Base-by-base conservation (phyloP, 2,113 vertebrate species). In the Maccullochella peelii region DNA sequence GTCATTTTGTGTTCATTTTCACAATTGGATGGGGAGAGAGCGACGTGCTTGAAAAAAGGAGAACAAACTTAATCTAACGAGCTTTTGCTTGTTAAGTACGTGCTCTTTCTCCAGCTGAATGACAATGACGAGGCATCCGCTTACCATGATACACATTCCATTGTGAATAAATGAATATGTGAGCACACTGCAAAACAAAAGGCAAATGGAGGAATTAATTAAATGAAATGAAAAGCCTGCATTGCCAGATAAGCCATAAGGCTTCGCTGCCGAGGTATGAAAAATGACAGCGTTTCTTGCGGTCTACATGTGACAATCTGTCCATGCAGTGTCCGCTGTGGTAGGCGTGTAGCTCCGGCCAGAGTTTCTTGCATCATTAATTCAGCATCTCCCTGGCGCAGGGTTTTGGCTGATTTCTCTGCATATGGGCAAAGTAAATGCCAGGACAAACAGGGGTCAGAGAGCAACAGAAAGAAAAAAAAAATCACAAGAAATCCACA, bases 41-140 rank as follows among this genome's bases (percentile, higher is more conserved):
- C 57, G 20, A 76, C 76, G 1, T 81, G 86, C 70, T 82, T 47
- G 80, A 88, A 91, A 80, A 89, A 86, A 69, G 55, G 42, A 58
- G 92, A 92, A 80, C 76, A 84, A 94, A 95, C 94, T 95, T 89
- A 94, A 95, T 94, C 86, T 94, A 95, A 95, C 88, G 82, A 95
- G 95, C 92, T 94, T 92, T 92, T 71, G 86, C 92, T 93, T 94
- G 82, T 94, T 94, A 92, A 93, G 87, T 83, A 86, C 44, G 78
- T 84, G 81, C 89, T 89, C 82, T 30, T 79, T 91, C 91, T 93
- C 77, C 81, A 59, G 88, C 89, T 91, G 94, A 93, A 94, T 92
- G 90, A 93, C 94, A 92, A 94, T 89, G 89, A 92, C 55, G 83
- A 94, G 89, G 68, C 79, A 87, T 84, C 82, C 77, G 86, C 89